These are phyloP conservation scores for Drosophila ironensis DNA, from an alignment of 1,140 invertebrate genomes.

Conservation along the genomic window DNA sequence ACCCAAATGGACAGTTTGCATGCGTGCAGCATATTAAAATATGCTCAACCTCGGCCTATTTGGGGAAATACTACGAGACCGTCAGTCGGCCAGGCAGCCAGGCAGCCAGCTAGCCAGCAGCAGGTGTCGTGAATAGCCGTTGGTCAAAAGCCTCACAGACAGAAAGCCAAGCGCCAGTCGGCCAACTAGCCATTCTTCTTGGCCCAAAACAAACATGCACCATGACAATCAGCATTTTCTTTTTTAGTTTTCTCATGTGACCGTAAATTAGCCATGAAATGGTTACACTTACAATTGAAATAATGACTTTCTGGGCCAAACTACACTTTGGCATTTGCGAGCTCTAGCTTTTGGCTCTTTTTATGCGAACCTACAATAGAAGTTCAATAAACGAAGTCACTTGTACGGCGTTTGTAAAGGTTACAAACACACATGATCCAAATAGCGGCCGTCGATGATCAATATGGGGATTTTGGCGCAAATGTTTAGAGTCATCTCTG, in stretches of 20 bases:
- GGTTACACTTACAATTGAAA: slow-evolving; percentile 48
- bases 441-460: slow-evolving; percentile 54
- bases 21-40: slow-evolving; percentile 79
- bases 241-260: not conserved
- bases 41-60: slow-evolving; percentile 64
- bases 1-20: slow-evolving; percentile 72
- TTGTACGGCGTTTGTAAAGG: slow-evolving; percentile 58
- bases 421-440: slow-evolving; percentile 53
- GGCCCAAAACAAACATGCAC: slow-evolving; percentile 42
- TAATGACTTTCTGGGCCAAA: slow-evolving; percentile 41
- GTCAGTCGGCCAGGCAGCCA: too few relatives aligned
- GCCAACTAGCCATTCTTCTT: slow-evolving; percentile 25
- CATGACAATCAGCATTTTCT: slow-evolving; percentile 68
- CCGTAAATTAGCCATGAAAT: slow-evolving; percentile 68
- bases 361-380: slow-evolving; percentile 28
- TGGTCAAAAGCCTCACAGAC: not conserved
- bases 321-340: slow-evolving; percentile 47
- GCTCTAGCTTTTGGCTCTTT: not conserved
- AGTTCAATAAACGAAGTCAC: slow-evolving; percentile 34
- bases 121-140: slow-evolving; percentile 31
- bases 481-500: slow-evolving; percentile 47
- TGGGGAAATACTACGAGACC: slow-evolving; percentile 22
- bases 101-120: slow-evolving; percentile 8
- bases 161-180: not conserved
- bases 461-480: slow-evolving; percentile 37